Conservation (phyloP, 2,888 invertebrate species). For the Chymomyza procnemis region DNA sequence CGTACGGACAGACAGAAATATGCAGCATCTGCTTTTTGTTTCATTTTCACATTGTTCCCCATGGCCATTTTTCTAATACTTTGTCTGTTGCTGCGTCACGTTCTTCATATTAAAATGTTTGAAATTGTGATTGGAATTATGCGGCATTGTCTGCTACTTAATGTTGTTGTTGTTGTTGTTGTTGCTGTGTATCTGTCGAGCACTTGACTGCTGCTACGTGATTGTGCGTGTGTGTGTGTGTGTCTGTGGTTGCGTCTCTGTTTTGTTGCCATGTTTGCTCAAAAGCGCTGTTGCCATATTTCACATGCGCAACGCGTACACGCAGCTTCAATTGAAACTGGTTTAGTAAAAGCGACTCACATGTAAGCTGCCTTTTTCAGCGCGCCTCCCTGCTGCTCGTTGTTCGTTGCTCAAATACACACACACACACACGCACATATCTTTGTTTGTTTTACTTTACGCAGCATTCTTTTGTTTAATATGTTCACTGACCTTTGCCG, state of each 20-base stretch:
- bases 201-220: background rate
- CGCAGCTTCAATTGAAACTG: constrained; percentile 65
- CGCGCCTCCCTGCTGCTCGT: background rate
- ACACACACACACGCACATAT: background rate
- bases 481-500: constrained; percentile 74
- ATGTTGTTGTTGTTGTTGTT: background rate
- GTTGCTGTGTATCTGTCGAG: background rate
- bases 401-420: background rate
- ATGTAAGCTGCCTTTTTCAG: constrained; percentile 7
- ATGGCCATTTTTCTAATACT: constrained; percentile 8
- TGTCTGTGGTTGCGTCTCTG: constrained; percentile 18
- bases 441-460: constrained; percentile 33
- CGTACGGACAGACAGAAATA: background rate
- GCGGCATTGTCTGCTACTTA: background rate
- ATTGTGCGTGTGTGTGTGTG: constrained; percentile 5
- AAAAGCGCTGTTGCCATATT: constrained; percentile 61
- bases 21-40: constrained; percentile 31
- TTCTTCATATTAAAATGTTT: constrained; percentile 59
- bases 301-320: constrained; percentile 57
- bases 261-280: background rate
- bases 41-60: constrained; percentile 54
- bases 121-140: constrained; percentile 61
- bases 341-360: constrained; percentile 34
- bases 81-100: constrained; percentile 59
- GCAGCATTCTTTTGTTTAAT: constrained; percentile 31